Base-by-base conservation (phyloP, 2,797 vertebrate species). In the Syndactyla subalaris region DNA sequence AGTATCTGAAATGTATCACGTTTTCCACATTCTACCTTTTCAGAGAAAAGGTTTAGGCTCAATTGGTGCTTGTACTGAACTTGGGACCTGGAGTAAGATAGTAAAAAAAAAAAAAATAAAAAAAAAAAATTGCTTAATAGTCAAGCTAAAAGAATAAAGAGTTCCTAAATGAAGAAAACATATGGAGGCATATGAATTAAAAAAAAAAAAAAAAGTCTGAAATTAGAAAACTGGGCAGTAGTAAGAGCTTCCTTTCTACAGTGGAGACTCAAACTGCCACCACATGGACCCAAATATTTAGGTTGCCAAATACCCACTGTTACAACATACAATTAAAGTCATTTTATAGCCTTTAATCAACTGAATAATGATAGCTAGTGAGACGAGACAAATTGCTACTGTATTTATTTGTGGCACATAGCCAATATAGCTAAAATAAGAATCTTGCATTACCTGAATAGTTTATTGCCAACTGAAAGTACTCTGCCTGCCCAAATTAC, bases 261-360 rank as follows among this genome's bases (percentile, higher is more conserved):
- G 75, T 63, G 66, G 70, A 75, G 68, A 80, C 57, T 90, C 78
- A 79, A 96, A 90, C 38, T 91, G 61, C 71, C 27, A 80, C 76
- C 82, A 93, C 89, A 93, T 74, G 79, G 82, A 88, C 77, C 85
- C 79, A 97, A 95, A 96, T 81, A 96, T 91, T 94, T 86, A 90
- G 85, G 62, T 90, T 70, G 95, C 70, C 73, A 95, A 96, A 93
- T 86, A 94, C 81, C 89, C 94, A 92, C 85, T 89, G 87, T 95
- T 94, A 88, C 66, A 88, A 81, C 39, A 54, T 61, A 66, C 84
- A 93, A 95, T 95, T 96, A 86, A 96, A 90, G 34, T 84, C 39
- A 89, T 30, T 91, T 93, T 94, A 66, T 36, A 93, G 55, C 55
- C 48, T 73, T 87, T 92, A 93, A 95, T 91, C 72, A 89, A 89